These are phyloP conservation scores for Megaleporinus macrocephalus DNA, from an alignment of 2,113 vertebrate genomes.

Conservation along the genomic window DNA sequence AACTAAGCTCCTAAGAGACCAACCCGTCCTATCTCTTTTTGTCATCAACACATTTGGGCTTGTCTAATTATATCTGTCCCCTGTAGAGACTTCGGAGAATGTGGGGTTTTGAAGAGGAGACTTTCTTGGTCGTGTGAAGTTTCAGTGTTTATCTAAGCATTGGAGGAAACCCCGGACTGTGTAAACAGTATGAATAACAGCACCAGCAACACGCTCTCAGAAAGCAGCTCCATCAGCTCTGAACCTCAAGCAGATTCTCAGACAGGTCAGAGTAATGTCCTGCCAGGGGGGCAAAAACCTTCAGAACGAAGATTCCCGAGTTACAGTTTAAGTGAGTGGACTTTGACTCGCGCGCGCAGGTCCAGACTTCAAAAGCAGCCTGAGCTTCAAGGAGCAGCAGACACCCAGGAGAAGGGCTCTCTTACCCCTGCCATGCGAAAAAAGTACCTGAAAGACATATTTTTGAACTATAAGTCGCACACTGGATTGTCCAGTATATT, in stretches of 20 bases:
- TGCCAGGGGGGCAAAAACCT: background rate
- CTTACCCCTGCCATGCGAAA: constrained; percentile 73
- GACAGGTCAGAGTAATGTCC: constrained; percentile 16
- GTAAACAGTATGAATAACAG: constrained; percentile 60
- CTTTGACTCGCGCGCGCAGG: constrained; percentile 60
- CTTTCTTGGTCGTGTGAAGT: constrained; percentile 26
- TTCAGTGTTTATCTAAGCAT: constrained; percentile 44
- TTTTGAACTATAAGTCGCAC: constrained; percentile 59
- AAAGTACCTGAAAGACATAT: constrained; percentile 72
- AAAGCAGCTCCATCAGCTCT: background rate
- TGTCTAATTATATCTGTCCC: background rate
- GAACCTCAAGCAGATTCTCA: constrained; percentile 11
- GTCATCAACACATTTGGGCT: background rate
- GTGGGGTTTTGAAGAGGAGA: background rate
- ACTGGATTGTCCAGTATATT: constrained; percentile 66
- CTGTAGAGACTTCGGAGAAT: background rate
- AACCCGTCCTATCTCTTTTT: background rate
- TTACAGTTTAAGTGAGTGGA: constrained; percentile 19
- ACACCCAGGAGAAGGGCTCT: constrained; percentile 61
- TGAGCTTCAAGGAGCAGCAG: constrained; percentile 48
- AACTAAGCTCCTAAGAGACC: background rate
- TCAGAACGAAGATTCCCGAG: constrained; percentile 39
- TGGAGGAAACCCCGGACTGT: constrained; percentile 31
- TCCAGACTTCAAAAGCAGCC: constrained; percentile 68
- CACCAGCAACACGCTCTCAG: constrained; percentile 11